A percentile compares a stretch with the other conserved stretches of the same genome.
These are phyloP conservation scores for Parnassius mnemosyne DNA, from an alignment of 2,888 invertebrate genomes.

Conservation along the genomic window DNA sequence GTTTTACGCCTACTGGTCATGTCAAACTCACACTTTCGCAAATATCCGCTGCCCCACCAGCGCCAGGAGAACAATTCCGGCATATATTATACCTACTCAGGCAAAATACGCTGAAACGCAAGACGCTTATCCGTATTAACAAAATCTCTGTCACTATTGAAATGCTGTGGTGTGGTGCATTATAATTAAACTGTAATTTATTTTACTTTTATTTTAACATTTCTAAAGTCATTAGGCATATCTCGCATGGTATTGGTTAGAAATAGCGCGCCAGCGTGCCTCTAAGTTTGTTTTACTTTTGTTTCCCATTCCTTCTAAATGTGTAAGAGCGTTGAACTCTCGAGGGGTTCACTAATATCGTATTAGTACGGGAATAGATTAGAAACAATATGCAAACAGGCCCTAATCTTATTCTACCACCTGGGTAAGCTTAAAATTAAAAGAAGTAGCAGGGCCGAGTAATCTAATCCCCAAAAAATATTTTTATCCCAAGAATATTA, in stretches of 20 bases:
- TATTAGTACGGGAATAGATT: constrained; percentile 19
- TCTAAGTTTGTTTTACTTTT: constrained; percentile 40
- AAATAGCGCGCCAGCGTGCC: constrained; percentile 20
- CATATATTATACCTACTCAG: too few species aligned
- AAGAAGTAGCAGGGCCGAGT: not conserved
- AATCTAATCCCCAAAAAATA: not conserved
- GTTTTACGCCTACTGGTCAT: too few species aligned
- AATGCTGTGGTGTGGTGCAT: too few species aligned
- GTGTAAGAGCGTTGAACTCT: constrained; percentile 46
- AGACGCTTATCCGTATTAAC: too few species aligned
- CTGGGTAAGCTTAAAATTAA: constrained; percentile 13
- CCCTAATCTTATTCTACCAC: constrained; percentile 2
- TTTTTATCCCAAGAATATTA: too few species aligned
- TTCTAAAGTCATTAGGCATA: constrained; percentile 21
- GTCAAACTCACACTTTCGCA: too few species aligned
- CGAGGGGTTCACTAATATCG: constrained; percentile 19
- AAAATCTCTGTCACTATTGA: too few species aligned
- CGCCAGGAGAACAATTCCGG: too few species aligned
- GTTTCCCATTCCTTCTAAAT: constrained; percentile 47
- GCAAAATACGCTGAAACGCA: too few species aligned
- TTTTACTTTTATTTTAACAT: constrained; percentile 10
- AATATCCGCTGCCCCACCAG: too few species aligned
- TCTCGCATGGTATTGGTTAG: constrained; percentile 13
- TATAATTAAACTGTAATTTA: too few species aligned
- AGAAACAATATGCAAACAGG: constrained; percentile 4